Conservation (phyloP, 2,888 invertebrate species). For the Diarsia rubi region DNA sequence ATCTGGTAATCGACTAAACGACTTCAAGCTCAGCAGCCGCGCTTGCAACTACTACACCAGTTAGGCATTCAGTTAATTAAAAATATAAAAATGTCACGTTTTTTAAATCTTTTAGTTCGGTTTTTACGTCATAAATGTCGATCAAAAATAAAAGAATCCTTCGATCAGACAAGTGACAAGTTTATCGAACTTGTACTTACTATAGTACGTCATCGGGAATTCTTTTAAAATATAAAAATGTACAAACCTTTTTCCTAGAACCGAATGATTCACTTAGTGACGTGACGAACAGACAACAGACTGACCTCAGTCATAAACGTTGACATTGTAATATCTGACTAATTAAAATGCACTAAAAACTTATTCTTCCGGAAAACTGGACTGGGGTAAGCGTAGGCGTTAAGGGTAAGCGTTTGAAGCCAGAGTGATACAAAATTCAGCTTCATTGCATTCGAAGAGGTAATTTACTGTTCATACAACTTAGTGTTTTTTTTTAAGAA, state of each 20-base stretch:
- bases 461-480: background rate
- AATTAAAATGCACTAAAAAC: slow-evolving; percentile 55
- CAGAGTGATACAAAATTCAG: background rate
- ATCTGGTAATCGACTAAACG: background rate
- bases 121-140: background rate
- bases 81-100: background rate
- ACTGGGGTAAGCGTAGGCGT: no score
- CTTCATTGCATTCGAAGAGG: background rate
- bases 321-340: slow-evolving; percentile 61
- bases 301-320: slow-evolving; percentile 52
- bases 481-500: background rate
- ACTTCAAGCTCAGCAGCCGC: no score
- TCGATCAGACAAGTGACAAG: slow-evolving; percentile 23
- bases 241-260: slow-evolving; percentile 32
- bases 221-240: background rate
- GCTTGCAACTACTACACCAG: no score
- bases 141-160: background rate
- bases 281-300: slow-evolving; percentile 28
- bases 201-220: slow-evolving; percentile 27
- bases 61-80: no score
- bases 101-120: no score
- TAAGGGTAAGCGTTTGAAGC: background rate
- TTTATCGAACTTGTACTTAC: slow-evolving; percentile 16
- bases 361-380: background rate
- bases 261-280: slow-evolving; percentile 55